Evolutionary conservation across 2,113 vertebrate genomes (phyloP).

Genomic region (Urocitellus parryii): DNA sequence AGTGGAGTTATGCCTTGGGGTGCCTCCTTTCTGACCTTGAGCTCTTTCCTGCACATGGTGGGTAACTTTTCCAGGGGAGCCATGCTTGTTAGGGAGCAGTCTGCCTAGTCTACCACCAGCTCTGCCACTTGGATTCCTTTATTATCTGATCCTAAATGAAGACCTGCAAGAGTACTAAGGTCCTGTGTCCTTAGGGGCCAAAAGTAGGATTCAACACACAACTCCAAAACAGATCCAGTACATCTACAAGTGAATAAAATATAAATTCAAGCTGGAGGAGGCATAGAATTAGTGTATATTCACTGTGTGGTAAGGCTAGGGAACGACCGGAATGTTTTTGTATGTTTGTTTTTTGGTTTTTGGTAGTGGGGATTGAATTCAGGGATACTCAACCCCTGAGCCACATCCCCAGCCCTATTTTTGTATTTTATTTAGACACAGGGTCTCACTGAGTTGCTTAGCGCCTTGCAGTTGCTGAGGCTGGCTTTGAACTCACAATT

Average conservation of each 20-base stretch:
- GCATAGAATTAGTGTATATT: constrained; percentile 5
- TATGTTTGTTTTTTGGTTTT: too few species aligned
- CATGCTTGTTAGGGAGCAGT: background rate
- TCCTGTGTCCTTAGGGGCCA: background rate
- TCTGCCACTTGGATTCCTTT: constrained; percentile 9
- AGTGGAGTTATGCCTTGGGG: background rate
- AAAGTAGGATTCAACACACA: background rate
- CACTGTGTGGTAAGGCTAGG: constrained; percentile 21
- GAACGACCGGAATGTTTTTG: background rate
- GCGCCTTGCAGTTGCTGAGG: too few species aligned
- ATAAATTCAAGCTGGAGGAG: constrained; percentile 3
- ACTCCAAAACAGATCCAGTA: constrained; percentile 30
- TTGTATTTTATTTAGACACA: too few species aligned
- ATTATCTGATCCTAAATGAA: constrained; percentile 39
- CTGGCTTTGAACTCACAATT: too few species aligned
- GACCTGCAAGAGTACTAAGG: background rate
- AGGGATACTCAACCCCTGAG: too few species aligned
- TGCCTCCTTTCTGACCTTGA: background rate
- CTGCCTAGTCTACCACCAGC: background rate
- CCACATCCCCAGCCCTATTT: too few species aligned
- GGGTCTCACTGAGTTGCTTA: too few species aligned
- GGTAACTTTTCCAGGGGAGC: background rate
- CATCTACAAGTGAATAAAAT: background rate
- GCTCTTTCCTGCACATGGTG: background rate
- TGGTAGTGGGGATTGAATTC: too few species aligned